Evolutionary conservation across 2,113 vertebrate species (phyloP).

Genomic region (Ancistrus triradiatus): DNA sequence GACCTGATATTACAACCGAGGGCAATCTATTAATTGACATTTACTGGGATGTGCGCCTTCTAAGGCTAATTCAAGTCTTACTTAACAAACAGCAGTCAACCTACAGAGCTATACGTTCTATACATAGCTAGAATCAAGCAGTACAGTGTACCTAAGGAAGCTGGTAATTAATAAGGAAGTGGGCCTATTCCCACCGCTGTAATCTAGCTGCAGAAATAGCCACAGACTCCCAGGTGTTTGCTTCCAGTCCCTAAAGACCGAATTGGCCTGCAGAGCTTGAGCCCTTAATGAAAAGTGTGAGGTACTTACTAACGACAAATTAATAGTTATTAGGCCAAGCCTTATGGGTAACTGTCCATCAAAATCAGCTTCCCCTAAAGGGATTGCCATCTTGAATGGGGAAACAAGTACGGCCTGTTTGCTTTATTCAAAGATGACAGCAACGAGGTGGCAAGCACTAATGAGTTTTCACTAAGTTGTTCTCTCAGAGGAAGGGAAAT

Average conservation of each 20-base stretch:
- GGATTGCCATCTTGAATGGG: slow-evolving; percentile 41
- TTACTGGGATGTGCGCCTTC: no score
- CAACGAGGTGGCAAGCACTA: neutral
- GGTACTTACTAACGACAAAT: slow-evolving; percentile 59
- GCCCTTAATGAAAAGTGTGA: slow-evolving; percentile 57
- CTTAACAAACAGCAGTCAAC: slow-evolving; percentile 40
- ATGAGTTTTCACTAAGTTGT: slow-evolving; percentile 1
- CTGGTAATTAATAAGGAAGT: slow-evolving; percentile 48
- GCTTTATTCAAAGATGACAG: slow-evolving; percentile 51
- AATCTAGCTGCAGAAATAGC: slow-evolving; percentile 47
- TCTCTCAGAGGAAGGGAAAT: slow-evolving; percentile 1
- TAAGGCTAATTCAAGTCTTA: slow-evolving; percentile 12
- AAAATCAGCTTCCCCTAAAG: slow-evolving; percentile 43
- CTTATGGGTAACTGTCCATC: slow-evolving; percentile 55
- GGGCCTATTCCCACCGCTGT: slow-evolving; percentile 47
- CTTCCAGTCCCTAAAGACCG: slow-evolving; percentile 43
- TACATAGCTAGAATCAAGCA: slow-evolving; percentile 14
- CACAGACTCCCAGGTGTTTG: slow-evolving; percentile 53
- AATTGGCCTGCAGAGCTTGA: slow-evolving; percentile 33
- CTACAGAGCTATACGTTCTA: slow-evolving; percentile 43
- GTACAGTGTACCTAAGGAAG: slow-evolving; percentile 24
- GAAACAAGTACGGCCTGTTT: slow-evolving; percentile 44
- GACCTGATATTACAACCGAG: no score
- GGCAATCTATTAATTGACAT: no score
- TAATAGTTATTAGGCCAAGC: slow-evolving; percentile 55